Base-by-base conservation (phyloP, 2,113 vertebrate genomes). In the Morone chrysops region DNA sequence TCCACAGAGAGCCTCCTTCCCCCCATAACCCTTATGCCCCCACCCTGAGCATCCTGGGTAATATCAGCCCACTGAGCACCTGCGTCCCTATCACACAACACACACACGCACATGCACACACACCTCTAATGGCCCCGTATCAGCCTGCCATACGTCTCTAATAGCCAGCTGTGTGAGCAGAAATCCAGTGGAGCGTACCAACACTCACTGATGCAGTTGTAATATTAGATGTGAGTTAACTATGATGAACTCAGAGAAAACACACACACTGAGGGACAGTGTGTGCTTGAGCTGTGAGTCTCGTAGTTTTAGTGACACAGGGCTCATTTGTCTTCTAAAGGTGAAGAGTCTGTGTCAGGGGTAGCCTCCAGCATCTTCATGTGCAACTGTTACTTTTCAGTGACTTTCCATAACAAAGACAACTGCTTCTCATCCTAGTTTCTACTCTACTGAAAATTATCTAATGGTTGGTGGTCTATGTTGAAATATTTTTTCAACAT, bases 141-240 rank as follows among this genome's bases (percentile, higher is more conserved):
- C 85, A 77, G 88, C 56, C 72, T 61, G 86, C 79, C 85, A 82
- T 89, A 87, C 75, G 73, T 66, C 78, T 87, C 82, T 92, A 93
- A 94, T 93, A 90, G 88, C 89, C 90, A 94, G 93, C 92, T 93
- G 93, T 92, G 89, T 85, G 78, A 77, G 86, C 87, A 85, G 82
- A 79, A 84, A 67, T 1, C 84, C 84, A 43, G 11, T 83, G 80
- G 84, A 87, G 70, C 80, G 76, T 68, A 70, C 57, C 56, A 57
- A 67, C 87, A 81, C 62, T 84, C 88, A 89, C 74, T 89, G 89
- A 90, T 75, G 85, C 87, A 85, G 81, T 80, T 76, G 75, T 74
- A 87, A 85, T 69, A 82, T 89, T 82, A 81, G 62, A 87, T 74
- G 67, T 18, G 80, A 87, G 84, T 70, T 68, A 84, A 87, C 81